phyloP scores from a whole-genome alignment of 2,797 vertebrate genomes.

The Diceros bicornis region DNA sequence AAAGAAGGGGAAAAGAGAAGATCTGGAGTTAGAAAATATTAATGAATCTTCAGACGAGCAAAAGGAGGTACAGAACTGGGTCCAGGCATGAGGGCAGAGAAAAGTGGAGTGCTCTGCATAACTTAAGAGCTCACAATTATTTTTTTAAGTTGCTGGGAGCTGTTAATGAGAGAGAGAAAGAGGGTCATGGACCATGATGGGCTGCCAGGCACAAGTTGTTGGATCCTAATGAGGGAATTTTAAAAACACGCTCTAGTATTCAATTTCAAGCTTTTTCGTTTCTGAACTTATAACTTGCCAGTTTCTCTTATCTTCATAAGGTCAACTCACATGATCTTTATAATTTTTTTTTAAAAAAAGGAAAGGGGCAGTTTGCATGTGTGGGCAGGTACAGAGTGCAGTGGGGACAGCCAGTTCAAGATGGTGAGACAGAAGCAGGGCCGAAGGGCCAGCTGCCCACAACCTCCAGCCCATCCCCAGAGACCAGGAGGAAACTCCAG shows the following conservation, averaged over 20 bases:
- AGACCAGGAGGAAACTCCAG: not conserved
- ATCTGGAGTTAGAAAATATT: constrained; percentile 13
- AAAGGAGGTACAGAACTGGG: not conserved
- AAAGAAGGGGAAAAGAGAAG: not conserved
- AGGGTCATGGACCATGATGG: not conserved
- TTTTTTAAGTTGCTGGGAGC: not conserved
- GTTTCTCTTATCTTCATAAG: constrained; percentile 45
- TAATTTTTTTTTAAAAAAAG: too few species aligned
- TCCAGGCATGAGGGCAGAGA: not conserved
- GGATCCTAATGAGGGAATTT: not conserved
- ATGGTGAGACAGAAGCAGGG: not conserved
- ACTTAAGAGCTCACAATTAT: not conserved
- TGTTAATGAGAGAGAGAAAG: not conserved
- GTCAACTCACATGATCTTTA: not conserved
- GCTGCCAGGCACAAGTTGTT: not conserved
- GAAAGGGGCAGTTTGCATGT: not conserved
- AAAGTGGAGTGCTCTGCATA: not conserved
- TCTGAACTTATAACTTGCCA: constrained; percentile 56
- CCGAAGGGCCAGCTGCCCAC: not conserved
- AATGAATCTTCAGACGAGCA: not conserved
- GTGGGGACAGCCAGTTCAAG: not conserved
- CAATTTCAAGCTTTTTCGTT: not conserved
- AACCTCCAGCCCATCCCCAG: not conserved
- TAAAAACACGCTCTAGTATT: not conserved
- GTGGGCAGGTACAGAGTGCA: not conserved